Conservation (phyloP, 2,113 vertebrate species). For the Fulmarus glacialis region DNA sequence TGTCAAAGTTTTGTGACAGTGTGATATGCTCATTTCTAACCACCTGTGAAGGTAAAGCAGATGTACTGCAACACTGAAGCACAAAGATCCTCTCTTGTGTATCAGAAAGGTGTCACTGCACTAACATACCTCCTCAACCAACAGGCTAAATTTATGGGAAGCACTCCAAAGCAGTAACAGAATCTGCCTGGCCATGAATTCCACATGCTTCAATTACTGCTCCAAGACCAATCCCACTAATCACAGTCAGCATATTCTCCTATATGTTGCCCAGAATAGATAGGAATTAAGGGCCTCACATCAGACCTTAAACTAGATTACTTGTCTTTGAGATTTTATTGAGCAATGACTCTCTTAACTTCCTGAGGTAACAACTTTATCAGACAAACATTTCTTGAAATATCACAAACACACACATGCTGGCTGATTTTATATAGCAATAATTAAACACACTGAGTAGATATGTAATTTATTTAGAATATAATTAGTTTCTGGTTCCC, state of each 20-base stretch:
- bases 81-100: background rate
- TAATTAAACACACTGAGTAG: background rate
- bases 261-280: background rate
- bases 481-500: background rate
- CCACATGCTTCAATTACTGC: background rate
- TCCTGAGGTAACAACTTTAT: background rate
- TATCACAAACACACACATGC: background rate
- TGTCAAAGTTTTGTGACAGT: background rate
- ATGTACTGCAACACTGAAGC: background rate
- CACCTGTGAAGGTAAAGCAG: background rate
- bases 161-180: background rate
- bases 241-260: background rate
- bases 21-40: background rate
- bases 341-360: background rate
- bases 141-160: background rate
- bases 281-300: background rate
- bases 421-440: background rate
- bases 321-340: background rate
- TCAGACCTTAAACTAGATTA: background rate
- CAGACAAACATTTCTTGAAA: background rate
- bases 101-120: background rate
- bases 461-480: background rate
- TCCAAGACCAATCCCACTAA: background rate
- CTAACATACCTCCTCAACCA: background rate
- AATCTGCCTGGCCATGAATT: background rate